These are phyloP conservation scores for Nephrocerus scutellatus DNA, from an alignment of 2,888 invertebrate genomes.

Conservation along the genomic window DNA sequence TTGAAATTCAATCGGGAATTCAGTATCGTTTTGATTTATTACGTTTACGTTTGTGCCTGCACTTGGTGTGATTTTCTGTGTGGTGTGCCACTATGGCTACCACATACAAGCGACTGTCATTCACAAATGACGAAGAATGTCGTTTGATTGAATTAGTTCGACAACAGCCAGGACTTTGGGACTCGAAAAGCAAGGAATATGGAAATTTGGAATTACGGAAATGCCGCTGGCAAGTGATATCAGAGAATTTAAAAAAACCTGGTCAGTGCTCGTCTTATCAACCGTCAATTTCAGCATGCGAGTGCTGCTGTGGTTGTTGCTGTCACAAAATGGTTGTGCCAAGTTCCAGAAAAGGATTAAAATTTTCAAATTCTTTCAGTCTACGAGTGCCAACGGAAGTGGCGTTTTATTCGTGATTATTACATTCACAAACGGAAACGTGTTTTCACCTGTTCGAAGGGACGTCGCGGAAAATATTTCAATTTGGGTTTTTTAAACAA, in stretches of 20 bases:
- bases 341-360: background rate
- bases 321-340: no score
- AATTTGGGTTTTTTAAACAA: constrained; percentile 20
- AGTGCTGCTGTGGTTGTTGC: no score
- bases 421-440: constrained; percentile 19
- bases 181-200: constrained; percentile 17
- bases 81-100: no score
- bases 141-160: constrained; percentile 17
- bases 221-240: constrained; percentile 16
- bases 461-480: constrained; percentile 21
- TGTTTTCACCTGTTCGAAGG: constrained; percentile 6
- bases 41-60: no score
- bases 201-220: constrained; percentile 18
- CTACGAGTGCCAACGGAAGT: constrained; percentile 21
- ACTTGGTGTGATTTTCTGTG: no score
- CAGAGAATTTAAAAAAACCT: constrained; percentile 16
- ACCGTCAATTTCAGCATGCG: no score
- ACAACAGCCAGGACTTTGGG: constrained; percentile 21
- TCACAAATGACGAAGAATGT: constrained; percentile 21
- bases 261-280: constrained; percentile 19
- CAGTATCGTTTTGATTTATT: no score
- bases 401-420: constrained; percentile 22
- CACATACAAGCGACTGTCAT: constrained; percentile 20
- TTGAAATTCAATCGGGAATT: no score
- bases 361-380: constrained; percentile 9